Evolutionary conservation across 2,113 vertebrate genomes (phyloP).

Genomic region (Notothenia rossii): DNA sequence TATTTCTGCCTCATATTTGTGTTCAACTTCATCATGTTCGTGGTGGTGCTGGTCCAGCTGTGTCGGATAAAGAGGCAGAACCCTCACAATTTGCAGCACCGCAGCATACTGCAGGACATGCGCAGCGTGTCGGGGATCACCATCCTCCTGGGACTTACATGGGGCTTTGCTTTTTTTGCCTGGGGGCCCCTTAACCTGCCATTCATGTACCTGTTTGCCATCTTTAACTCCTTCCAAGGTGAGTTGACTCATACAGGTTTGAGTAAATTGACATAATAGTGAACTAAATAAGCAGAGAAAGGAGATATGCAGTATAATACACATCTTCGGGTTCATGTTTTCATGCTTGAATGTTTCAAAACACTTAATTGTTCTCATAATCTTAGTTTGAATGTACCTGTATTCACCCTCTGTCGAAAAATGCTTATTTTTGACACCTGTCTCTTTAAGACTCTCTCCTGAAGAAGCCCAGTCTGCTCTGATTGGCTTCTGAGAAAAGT

Average conservation of each 20-base stretch:
- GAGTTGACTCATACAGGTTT: conserved; percentile 26
- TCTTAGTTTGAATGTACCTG: too few species aligned
- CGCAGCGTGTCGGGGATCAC: conserved; percentile 92
- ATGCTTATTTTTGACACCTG: too few species aligned
- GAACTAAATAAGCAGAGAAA: neutral
- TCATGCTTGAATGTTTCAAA: too few species aligned
- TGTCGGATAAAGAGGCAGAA: conserved; percentile 93
- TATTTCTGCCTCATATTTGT: conserved; percentile 94
- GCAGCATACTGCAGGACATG: conserved; percentile 89
- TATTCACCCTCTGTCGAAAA: too few species aligned
- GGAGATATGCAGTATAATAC: too few species aligned
- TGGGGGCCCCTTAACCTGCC: conserved; percentile 90
- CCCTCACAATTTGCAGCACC: conserved; percentile 88
- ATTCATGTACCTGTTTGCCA: conserved; percentile 96
- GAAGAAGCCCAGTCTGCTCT: too few species aligned
- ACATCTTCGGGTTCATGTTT: too few species aligned
- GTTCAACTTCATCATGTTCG: conserved; percentile 93
- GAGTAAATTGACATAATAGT: neutral
- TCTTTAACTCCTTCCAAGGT: conserved; percentile 98
- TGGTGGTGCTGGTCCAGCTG: conserved; percentile 95
- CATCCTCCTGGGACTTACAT: conserved; percentile 93
- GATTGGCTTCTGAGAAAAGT: too few species aligned
- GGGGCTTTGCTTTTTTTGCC: conserved; percentile 97
- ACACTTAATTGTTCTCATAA: too few species aligned
- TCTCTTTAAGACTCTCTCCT: too few species aligned